Conservation (phyloP, 2,888 invertebrate species). For the Thera britannica region DNA sequence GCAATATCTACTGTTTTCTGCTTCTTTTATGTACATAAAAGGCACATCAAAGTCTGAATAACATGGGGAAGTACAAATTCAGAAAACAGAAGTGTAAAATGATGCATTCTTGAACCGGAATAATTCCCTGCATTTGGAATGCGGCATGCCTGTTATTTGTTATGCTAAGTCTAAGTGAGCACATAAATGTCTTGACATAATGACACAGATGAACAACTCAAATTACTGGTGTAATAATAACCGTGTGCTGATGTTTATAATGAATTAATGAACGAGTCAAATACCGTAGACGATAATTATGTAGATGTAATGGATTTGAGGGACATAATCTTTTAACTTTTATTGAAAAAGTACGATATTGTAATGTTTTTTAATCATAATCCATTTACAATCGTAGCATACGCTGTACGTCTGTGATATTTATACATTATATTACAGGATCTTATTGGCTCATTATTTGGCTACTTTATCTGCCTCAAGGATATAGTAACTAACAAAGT, state of each 20-base stretch:
- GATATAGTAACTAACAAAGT: too few relatives aligned
- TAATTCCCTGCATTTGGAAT: slow-evolving; percentile 57
- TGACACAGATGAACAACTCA: slow-evolving; percentile 61
- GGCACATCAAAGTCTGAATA: too few relatives aligned
- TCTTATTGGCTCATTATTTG: too few relatives aligned
- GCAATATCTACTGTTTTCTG: too few relatives aligned
- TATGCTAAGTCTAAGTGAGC: slow-evolving; percentile 71
- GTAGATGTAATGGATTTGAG: slow-evolving; percentile 58
- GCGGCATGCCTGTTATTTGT: slow-evolving; percentile 73
- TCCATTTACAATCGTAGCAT: not conserved
- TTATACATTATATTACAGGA: too few relatives aligned
- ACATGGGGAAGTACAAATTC: not conserved
- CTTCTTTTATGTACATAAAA: too few relatives aligned
- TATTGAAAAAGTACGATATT: not conserved
- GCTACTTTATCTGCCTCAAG: too few relatives aligned
- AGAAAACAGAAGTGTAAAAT: not conserved
- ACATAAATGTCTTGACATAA: slow-evolving; percentile 67
- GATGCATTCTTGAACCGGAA: slow-evolving; percentile 39
- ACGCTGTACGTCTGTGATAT: too few relatives aligned
- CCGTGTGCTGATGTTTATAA: slow-evolving; percentile 57
- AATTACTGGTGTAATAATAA: slow-evolving; percentile 68
- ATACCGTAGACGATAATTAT: slow-evolving; percentile 62
- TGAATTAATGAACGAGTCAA: slow-evolving; percentile 63
- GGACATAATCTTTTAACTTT: slow-evolving; percentile 9
- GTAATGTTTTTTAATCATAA: not conserved